Conservation (phyloP, 35 echinoderm and acorn worm genomes). For the Amphiura filiformis region DNA sequence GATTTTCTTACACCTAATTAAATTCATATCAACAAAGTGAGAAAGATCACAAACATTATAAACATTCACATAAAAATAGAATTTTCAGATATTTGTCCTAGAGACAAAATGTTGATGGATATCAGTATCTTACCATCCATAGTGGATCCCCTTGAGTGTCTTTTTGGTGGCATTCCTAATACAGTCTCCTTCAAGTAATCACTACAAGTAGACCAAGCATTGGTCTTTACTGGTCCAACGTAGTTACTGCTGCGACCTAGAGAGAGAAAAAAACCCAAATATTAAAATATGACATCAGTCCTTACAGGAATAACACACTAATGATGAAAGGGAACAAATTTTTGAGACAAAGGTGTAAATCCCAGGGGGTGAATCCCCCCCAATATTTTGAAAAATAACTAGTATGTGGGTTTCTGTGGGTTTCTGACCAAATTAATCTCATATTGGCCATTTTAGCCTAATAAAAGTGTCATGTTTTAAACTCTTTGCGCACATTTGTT, state of each 20-base stretch:
- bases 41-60: not conserved
- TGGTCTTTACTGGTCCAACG: constrained; percentile 54
- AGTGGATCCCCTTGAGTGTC: constrained; percentile 39
- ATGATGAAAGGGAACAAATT: not conserved
- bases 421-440: too few relatives aligned
- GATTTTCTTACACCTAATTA: not conserved
- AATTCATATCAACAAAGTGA: not conserved
- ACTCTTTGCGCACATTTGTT: too few relatives aligned
- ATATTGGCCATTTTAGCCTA: too few relatives aligned
- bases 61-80: not conserved
- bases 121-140: constrained; percentile 76
- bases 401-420: too few relatives aligned
- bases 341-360: too few relatives aligned
- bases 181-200: constrained; percentile 83
- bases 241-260: constrained; percentile 79
- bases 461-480: too few relatives aligned
- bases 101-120: too few relatives aligned
- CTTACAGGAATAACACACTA: constrained; percentile 16
- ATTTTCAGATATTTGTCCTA: not conserved
- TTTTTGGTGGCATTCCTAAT: constrained; percentile 68
- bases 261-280: too few relatives aligned
- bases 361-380: too few relatives aligned
- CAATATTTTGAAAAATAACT: too few relatives aligned
- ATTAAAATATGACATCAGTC: constrained; percentile 54
- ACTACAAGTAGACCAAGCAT: constrained; percentile 47